Evolutionary conservation across 2,113 vertebrate species (phyloP).

Genomic region (Notiomystis cincta): DNA sequence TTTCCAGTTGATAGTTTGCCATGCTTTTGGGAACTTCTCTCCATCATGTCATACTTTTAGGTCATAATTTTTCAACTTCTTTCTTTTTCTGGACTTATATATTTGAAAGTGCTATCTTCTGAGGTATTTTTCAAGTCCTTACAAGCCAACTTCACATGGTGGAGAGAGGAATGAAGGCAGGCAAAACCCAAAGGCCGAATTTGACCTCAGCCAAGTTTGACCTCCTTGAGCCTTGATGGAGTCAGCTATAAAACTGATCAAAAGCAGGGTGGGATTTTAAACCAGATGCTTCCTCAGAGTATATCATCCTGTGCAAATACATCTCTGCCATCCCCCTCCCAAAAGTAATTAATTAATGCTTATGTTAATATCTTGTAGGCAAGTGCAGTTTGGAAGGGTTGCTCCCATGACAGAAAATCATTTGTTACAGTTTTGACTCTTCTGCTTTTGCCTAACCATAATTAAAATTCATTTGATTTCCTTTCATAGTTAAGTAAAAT

Average conservation of each 20-base stretch:
- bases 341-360: not conserved
- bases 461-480: not conserved
- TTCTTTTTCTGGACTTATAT: not conserved
- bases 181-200: not conserved
- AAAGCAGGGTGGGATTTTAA: not conserved
- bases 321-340: not conserved
- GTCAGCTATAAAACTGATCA: slow-evolving; percentile 17
- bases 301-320: not conserved
- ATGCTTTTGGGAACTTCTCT: not conserved
- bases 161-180: not conserved
- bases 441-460: not conserved
- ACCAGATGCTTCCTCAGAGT: not conserved
- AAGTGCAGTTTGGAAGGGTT: not conserved
- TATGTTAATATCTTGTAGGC: not conserved
- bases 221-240: not conserved
- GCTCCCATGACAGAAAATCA: not conserved
- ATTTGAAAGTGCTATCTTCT: not conserved
- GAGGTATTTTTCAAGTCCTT: not conserved
- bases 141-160: not conserved
- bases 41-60: not conserved
- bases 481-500: not conserved
- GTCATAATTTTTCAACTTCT: not conserved
- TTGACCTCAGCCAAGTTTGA: not conserved
- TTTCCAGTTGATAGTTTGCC: not conserved
- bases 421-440: not conserved